Evolutionary conservation across 2,113 vertebrate genomes (phyloP).

Genomic region (Oreochromis aureus): DNA sequence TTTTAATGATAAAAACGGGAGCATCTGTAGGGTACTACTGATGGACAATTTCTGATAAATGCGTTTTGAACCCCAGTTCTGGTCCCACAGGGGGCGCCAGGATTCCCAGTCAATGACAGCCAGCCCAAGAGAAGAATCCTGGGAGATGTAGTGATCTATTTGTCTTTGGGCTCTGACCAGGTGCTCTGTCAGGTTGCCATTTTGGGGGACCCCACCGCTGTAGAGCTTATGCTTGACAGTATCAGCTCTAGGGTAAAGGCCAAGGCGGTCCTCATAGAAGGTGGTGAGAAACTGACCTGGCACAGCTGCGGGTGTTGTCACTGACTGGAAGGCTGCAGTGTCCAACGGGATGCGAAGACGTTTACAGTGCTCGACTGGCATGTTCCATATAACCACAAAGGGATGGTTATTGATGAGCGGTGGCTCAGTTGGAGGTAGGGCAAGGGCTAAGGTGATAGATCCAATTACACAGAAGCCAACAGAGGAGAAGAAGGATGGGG

Average conservation of each 20-base stretch:
- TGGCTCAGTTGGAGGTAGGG: conserved; percentile 53
- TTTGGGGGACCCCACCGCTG: conserved; percentile 81
- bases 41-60: conserved; percentile 74
- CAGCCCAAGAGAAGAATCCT: conserved; percentile 71
- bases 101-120: conserved; percentile 91
- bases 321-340: conserved; percentile 70
- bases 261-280: conserved; percentile 84
- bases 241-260: conserved; percentile 81
- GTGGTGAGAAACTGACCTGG: conserved; percentile 77
- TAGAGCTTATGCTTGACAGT: not conserved
- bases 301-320: conserved; percentile 66
- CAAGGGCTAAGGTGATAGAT: not conserved
- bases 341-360: conserved; percentile 67
- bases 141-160: conserved; percentile 71
- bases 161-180: conserved; percentile 71
- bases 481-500: not conserved
- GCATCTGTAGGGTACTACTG: conserved; percentile 1
- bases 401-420: conserved; percentile 69
- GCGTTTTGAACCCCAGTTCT: conserved; percentile 79
- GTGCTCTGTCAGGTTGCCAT: conserved; percentile 64
- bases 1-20: conserved; percentile 14
- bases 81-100: conserved; percentile 85
- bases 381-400: conserved; percentile 83
- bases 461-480: conserved; percentile 10
- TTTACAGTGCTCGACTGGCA: conserved; percentile 75